These are phyloP conservation scores for Nomada ruficornis DNA, from an alignment of 2,888 invertebrate species.

Conservation along the genomic window DNA sequence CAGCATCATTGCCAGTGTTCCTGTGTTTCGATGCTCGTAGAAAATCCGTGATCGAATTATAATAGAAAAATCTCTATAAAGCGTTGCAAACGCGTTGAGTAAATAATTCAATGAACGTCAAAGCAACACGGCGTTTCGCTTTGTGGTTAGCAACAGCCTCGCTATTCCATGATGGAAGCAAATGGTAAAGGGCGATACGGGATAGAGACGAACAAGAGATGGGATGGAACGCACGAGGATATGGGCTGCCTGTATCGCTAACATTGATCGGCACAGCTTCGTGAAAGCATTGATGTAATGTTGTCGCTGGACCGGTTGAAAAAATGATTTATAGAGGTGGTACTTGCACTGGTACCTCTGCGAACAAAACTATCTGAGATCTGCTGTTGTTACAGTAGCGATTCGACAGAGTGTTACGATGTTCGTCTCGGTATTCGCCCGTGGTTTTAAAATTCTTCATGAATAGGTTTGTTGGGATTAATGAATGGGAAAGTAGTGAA, in stretches of 20 bases:
- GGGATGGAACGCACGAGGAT: slow-evolving; percentile 1
- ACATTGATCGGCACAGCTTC: slow-evolving; percentile 40
- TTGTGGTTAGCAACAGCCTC: slow-evolving; percentile 15
- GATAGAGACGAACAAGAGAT: not conserved
- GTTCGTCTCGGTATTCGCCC: not conserved
- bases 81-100: slow-evolving; percentile 34
- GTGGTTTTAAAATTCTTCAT: slow-evolving; percentile 29
- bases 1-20: too few relatives aligned
- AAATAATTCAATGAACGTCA: slow-evolving; percentile 43
- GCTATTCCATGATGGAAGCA: slow-evolving; percentile 14
- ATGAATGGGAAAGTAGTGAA: slow-evolving; percentile 19
- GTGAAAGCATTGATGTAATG: slow-evolving; percentile 48
- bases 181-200: slow-evolving; percentile 19
- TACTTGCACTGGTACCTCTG: too few relatives aligned
- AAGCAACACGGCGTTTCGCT: slow-evolving; percentile 24
- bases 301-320: slow-evolving; percentile 21
- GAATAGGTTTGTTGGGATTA: slow-evolving; percentile 43
- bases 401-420: not conserved
- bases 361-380: slow-evolving; percentile 4
- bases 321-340: slow-evolving; percentile 12
- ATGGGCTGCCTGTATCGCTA: slow-evolving; percentile 13
- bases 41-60: not conserved
- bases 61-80: too few relatives aligned
- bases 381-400: slow-evolving; percentile 43
- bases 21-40: not conserved